Evolutionary conservation across 2,113 vertebrate species (phyloP).

Genomic region (Pelecanoides urinatrix): DNA sequence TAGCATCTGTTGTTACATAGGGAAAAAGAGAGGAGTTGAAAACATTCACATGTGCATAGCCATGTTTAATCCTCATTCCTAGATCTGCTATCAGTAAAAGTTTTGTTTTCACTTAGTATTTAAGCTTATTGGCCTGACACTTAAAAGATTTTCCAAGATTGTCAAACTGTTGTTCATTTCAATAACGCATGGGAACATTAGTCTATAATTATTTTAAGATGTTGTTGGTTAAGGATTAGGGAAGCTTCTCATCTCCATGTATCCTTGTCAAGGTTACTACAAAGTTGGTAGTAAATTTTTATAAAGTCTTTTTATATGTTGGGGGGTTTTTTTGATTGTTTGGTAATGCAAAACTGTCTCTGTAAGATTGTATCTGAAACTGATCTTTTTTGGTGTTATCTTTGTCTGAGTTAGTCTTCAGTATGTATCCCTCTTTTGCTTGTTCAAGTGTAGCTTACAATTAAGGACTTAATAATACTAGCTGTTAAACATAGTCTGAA

Average conservation of each 20-base stretch:
- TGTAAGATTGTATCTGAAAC: background rate
- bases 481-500: background rate
- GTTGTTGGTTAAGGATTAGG: background rate
- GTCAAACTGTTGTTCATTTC: background rate
- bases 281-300: background rate
- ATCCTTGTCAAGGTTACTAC: background rate
- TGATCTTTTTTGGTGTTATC: background rate
- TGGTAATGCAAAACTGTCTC: background rate
- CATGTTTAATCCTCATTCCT: background rate
- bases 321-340: background rate
- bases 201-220: background rate
- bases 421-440: background rate
- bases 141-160: background rate
- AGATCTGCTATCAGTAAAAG: background rate
- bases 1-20: background rate
- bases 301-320: background rate
- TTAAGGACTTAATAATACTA: background rate
- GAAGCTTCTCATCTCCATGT: background rate
- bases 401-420: background rate
- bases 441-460: background rate
- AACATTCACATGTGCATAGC: background rate
- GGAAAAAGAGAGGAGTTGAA: background rate
- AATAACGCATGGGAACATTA: rapidly evolving
- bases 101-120: background rate
- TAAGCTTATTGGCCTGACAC: background rate